Percentiles rank a stretch among this genome's conserved stretches.
These are phyloP conservation scores for Fistularia tabacaria DNA, from an alignment of 2,797 vertebrate species.

Conservation along the genomic window DNA sequence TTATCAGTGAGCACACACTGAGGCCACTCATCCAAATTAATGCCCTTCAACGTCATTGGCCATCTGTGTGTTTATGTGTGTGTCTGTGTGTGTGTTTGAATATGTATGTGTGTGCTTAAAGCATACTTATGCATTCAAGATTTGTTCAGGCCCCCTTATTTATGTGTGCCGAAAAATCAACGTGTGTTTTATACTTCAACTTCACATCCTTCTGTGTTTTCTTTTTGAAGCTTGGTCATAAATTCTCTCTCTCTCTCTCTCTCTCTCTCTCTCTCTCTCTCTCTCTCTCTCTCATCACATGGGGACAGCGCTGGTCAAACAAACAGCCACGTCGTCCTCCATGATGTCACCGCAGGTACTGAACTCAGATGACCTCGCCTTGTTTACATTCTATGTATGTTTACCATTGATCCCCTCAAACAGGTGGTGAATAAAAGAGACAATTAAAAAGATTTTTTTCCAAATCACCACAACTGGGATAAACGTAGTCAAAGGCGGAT, in stretches of 20 bases:
- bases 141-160: not conserved
- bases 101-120: not conserved
- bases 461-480: no score
- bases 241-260: no score
- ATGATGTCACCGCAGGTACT: constrained; percentile 50
- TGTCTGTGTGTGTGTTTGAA: constrained; percentile 4
- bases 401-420: not conserved
- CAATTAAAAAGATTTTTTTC: no score
- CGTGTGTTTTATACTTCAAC: constrained; percentile 17
- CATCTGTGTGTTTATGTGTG: constrained; percentile 31
- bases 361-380: constrained; percentile 46
- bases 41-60: constrained; percentile 39
- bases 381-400: not conserved
- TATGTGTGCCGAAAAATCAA: not conserved
- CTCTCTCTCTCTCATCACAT: constrained; percentile 31
- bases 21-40: constrained; percentile 51
- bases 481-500: no score
- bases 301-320: constrained; percentile 57
- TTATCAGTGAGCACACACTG: constrained; percentile 11
- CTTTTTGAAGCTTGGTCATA: no score
- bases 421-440: no score
- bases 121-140: no score
- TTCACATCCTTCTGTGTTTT: constrained; percentile 27
- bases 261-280: not conserved
- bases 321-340: constrained; percentile 52